phyloP scores from a whole-genome alignment of 2,888 invertebrate genomes.

The Polydrusus cervinus region DNA sequence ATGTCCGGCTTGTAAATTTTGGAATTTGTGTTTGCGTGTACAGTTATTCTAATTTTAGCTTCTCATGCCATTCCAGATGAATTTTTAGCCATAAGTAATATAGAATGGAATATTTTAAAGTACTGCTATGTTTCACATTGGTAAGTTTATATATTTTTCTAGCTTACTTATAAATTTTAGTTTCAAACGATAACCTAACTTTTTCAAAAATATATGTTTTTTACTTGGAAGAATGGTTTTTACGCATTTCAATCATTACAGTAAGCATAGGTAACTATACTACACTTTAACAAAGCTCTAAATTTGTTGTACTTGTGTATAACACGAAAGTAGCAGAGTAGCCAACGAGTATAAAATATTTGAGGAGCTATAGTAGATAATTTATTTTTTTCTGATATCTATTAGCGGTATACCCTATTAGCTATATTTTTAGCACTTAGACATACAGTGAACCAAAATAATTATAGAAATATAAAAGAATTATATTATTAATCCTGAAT shows the following conservation, averaged over 20 bases:
- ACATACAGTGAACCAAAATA: no score
- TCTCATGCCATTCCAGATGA: not conserved
- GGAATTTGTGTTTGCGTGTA: conserved; percentile 22
- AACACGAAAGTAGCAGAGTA: no score
- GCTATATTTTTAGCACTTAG: no score
- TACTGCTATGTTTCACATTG: conserved; percentile 1
- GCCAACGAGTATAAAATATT: no score
- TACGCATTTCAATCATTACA: not conserved
- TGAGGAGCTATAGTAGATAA: no score
- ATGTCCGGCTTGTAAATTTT: not conserved
- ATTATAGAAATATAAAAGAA: no score
- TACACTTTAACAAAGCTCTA: no score
- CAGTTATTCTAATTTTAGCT: conserved; percentile 3
- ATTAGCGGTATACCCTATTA: no score
- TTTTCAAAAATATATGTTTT: not conserved
- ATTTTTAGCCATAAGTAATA: conserved; percentile 2
- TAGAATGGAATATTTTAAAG: conserved; percentile 11
- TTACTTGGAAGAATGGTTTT: not conserved
- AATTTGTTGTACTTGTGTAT: no score
- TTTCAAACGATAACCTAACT: conserved; percentile 6
- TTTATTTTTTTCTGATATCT: no score
- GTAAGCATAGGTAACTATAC: not conserved
- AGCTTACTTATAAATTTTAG: not conserved
- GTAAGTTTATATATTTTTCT: conserved; percentile 10
- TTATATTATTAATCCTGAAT: not conserved